Percentiles rank a stretch among this genome's conserved stretches.
phyloP scores from a whole-genome alignment of 2,888 invertebrate genomes.

The Perithous albicinctus region DNA sequence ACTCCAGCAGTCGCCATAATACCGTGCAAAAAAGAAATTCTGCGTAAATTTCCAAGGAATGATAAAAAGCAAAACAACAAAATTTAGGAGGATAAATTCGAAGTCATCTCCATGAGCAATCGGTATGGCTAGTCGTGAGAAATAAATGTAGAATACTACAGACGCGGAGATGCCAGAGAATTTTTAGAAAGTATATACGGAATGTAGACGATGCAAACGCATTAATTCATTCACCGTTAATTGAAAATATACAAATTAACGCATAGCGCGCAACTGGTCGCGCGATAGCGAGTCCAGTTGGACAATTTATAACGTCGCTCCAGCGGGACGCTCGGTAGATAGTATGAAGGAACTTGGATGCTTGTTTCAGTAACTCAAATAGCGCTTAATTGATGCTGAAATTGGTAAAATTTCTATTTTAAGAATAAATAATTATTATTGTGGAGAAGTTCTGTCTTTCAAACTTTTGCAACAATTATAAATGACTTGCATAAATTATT shows the following conservation, averaged over 20 bases:
- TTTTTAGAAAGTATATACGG: slow-evolving; percentile 34
- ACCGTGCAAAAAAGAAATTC: not conserved
- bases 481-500: no score
- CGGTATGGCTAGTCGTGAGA: not conserved
- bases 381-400: no score
- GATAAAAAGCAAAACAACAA: not conserved
- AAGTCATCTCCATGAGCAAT: not conserved
- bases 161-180: not conserved
- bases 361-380: no score
- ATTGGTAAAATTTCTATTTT: no score
- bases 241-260: slow-evolving; percentile 79
- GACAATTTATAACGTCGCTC: slow-evolving; percentile 75
- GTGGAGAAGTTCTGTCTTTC: no score
- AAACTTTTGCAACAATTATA: no score
- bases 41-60: slow-evolving; percentile 3
- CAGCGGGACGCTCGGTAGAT: slow-evolving; percentile 37
- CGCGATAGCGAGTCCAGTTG: slow-evolving; percentile 33
- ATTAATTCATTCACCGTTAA: slow-evolving; percentile 73
- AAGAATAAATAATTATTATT: no score
- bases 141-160: not conserved
- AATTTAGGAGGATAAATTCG: not conserved
- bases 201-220: slow-evolving; percentile 30
- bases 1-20: slow-evolving; percentile 25
- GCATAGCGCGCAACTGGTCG: slow-evolving; percentile 68
- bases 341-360: slow-evolving; percentile 31